Conservation (phyloP, 1,140 invertebrate genomes). For the Drosophila kohkoa region DNA sequence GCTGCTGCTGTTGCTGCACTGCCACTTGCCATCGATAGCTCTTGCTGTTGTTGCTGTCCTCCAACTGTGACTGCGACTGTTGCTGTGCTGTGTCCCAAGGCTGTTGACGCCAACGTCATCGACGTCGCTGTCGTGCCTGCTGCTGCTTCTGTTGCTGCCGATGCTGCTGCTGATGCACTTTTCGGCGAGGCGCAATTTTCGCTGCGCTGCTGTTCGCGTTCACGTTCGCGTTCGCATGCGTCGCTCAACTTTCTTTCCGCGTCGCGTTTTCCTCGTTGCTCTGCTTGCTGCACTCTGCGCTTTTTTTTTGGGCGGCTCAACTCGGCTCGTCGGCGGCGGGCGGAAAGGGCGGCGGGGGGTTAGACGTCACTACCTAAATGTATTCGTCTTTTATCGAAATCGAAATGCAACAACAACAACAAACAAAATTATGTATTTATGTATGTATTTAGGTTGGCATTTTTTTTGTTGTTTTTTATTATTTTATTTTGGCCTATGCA, state of each 20-base stretch:
- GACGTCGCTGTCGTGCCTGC: slow-evolving; percentile 45
- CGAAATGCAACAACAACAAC: slow-evolving; percentile 29
- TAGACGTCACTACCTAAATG: slow-evolving; percentile 23
- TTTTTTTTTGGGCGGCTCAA: too few species aligned
- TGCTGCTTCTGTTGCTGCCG: too few species aligned
- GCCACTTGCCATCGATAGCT: slow-evolving; percentile 38
- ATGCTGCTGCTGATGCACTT: slow-evolving; percentile 46
- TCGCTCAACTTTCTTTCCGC: slow-evolving; percentile 60
- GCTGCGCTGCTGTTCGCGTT: slow-evolving; percentile 65
- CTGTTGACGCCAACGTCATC: slow-evolving; percentile 72
- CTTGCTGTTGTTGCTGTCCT: slow-evolving; percentile 32
- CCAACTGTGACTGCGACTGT: slow-evolving; percentile 28
- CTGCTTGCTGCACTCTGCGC: too few species aligned
- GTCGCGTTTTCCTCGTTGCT: slow-evolving; percentile 3
- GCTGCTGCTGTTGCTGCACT: slow-evolving; percentile 14
- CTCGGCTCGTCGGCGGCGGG: too few species aligned
- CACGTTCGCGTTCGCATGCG: slow-evolving; percentile 54
- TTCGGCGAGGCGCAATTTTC: slow-evolving; percentile 68
- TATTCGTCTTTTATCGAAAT: slow-evolving; percentile 57
- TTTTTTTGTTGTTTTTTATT: slow-evolving; percentile 14
- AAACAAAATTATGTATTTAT: slow-evolving; percentile 36
- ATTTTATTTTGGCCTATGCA: slow-evolving; percentile 54
- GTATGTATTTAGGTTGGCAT: slow-evolving; percentile 64
- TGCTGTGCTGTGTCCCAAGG: slow-evolving; percentile 53
- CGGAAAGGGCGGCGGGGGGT: too few species aligned